These are phyloP conservation scores for Crotalus adamanteus DNA, from an alignment of 2,797 vertebrate genomes.

Conservation along the genomic window DNA sequence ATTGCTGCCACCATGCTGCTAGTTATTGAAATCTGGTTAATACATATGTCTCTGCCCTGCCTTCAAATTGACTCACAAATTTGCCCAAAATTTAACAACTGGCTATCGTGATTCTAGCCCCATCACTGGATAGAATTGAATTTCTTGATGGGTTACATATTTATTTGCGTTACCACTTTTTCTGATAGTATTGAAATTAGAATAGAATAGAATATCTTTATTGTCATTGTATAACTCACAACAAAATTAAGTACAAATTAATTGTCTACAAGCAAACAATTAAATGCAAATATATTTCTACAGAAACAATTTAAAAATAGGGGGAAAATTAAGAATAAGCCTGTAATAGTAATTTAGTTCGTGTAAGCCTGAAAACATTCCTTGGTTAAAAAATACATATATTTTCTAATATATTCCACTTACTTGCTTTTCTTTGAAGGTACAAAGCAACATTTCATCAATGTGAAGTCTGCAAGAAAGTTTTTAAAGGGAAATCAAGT, in stretches of 20 bases:
- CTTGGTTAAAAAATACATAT: neutral
- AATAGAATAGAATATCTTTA: no score
- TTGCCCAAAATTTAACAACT: neutral
- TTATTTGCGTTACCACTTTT: neutral
- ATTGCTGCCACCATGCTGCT: neutral
- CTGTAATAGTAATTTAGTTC: neutral
- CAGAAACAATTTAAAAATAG: neutral
- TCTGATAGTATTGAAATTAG: neutral
- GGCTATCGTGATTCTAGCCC: neutral
- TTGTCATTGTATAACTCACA: no score
- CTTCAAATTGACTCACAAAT: neutral
- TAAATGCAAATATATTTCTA: neutral
- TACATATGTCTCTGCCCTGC: neutral
- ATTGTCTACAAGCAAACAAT: neutral
- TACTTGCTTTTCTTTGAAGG: slow-evolving; percentile 69
- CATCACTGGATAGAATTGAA: neutral
- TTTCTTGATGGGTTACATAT: neutral
- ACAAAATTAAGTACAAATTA: no score
- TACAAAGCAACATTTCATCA: slow-evolving; percentile 97
- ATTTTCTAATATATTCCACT: slow-evolving; percentile 31
- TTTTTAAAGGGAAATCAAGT: slow-evolving; percentile 98
- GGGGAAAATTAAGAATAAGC: neutral
- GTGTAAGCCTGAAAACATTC: slow-evolving; percentile 1
- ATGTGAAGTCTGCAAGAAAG: slow-evolving; percentile 98
- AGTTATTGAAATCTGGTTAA: neutral